Evolutionary conservation across 2,888 invertebrate genomes (phyloP).

Genomic region (Lochmaea capreae): DNA sequence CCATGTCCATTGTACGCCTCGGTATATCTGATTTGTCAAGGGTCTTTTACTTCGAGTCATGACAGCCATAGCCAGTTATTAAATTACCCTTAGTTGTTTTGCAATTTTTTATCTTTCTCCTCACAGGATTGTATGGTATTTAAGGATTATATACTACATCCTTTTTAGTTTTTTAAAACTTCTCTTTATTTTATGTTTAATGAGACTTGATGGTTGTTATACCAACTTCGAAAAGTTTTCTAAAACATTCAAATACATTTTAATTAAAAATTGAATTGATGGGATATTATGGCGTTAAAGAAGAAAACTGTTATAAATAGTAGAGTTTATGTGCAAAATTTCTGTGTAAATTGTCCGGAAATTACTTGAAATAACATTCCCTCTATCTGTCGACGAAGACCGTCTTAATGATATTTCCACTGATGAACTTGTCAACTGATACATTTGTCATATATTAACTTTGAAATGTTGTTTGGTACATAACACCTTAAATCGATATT

Average conservation of each 20-base stretch:
- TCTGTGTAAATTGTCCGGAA: constrained; percentile 22
- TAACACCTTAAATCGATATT: background rate
- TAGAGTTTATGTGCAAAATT: background rate
- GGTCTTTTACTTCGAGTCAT: constrained; percentile 24
- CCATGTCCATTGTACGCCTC: constrained; percentile 25
- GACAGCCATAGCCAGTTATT: constrained; percentile 23
- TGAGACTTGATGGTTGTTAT: too few species aligned
- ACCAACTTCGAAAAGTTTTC: too few species aligned
- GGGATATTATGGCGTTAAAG: too few species aligned
- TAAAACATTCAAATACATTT: too few species aligned
- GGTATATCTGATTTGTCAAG: constrained; percentile 30
- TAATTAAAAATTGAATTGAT: too few species aligned
- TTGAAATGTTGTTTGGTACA: constrained; percentile 13
- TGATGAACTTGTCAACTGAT: constrained; percentile 24
- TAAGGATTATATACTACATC: too few species aligned
- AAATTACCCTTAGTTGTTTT: constrained; percentile 26
- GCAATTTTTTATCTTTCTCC: background rate
- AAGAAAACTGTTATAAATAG: background rate
- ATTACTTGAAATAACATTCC: constrained; percentile 3
- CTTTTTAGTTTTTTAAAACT: too few species aligned
- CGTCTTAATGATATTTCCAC: constrained; percentile 19
- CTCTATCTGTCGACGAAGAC: constrained; percentile 18
- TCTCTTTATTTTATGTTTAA: too few species aligned
- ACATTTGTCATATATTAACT: constrained; percentile 16
- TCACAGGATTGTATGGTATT: background rate